Conservation (phyloP, 2,797 vertebrate genomes). For the Perdix hodgsoniae region DNA sequence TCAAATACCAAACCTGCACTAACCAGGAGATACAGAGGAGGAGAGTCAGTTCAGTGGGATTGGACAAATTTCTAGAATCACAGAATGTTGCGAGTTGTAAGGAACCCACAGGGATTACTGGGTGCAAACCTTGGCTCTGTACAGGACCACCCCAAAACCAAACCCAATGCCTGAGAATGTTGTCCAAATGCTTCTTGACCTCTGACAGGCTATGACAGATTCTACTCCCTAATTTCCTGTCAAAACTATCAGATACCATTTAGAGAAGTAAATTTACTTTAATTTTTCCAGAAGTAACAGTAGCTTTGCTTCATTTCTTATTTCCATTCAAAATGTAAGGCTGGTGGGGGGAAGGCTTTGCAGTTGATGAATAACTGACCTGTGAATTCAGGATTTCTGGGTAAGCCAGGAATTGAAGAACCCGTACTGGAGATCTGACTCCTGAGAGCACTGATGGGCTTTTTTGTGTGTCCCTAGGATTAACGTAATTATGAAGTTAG, state of each 20-base stretch:
- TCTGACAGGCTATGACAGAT: neutral
- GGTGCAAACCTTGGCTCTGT: neutral
- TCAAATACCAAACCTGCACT: neutral
- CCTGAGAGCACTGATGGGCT: neutral
- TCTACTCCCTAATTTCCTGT: neutral
- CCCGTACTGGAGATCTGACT: neutral
- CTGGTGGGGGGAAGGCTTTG: neutral
- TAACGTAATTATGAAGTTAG: neutral
- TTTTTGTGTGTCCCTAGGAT: neutral
- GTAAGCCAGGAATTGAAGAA: neutral
- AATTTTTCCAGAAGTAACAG: slow-evolving; percentile 13
- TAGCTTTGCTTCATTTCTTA: slow-evolving; percentile 26
- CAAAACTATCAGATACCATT: neutral
- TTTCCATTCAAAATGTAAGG: neutral
- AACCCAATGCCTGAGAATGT: neutral
- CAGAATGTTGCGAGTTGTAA: neutral
- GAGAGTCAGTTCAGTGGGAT: neutral
- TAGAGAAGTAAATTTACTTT: slow-evolving; percentile 19
- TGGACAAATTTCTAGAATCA: neutral
- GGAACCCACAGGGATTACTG: neutral
- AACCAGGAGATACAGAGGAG: neutral
- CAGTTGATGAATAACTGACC: neutral
- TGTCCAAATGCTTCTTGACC: neutral
- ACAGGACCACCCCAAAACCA: neutral
- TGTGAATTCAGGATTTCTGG: neutral